Base-by-base conservation (phyloP, 2,888 invertebrate species). In the Cephus nigrinus region DNA sequence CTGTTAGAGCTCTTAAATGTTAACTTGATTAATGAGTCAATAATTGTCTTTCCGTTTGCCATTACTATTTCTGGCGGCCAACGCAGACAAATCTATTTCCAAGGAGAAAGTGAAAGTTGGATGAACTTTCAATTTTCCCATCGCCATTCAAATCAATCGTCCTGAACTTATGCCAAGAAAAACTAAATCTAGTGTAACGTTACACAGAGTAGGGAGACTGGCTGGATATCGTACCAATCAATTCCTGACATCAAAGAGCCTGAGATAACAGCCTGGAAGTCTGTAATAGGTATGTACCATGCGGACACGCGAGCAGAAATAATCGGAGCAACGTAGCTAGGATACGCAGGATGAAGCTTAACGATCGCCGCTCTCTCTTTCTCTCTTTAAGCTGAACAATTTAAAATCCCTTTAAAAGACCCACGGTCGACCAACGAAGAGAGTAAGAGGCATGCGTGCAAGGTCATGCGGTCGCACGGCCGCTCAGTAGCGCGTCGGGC, bases 401-500 rank as follows among this genome's bases (percentile, higher is more conserved):
- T 31, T 75, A 69, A 73, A 75, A 75, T 82, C 76, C 84, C 84
- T 55, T 55, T 23, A 23, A 55, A 55, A 55, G 23, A 23, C 23
- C 40, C 5, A 55, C 9, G 15, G 9, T 23, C 40, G n/a, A n/a
- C n/a, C n/a, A n/a, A n/a, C 1, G 9, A 55, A 55, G 15, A 23
- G 23, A 55, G 55, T 9, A 9, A 23, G 2, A 55, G 23, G 4
- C 55, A 55, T 55, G 5, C 15, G 23, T 23, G 40, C 15, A 40
- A 40, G 15, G 4, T 15, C 12, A 0, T 4, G 12, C 87, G 83
- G 88, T 82, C 85, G 86, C 85, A 86, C 87, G 84, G 88, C 82
- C 84, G 88, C 86, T 87, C 89, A 82, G 86, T 86, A 85, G 89
- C 86, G 55, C 55, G 55, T 55, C 55, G 55, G 55, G 55, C 88